Evolutionary conservation across 1,140 invertebrate genomes (phyloP), one percentile per base, ranked within the genome.

Genomic region (Penaeus vannamei): DNA sequence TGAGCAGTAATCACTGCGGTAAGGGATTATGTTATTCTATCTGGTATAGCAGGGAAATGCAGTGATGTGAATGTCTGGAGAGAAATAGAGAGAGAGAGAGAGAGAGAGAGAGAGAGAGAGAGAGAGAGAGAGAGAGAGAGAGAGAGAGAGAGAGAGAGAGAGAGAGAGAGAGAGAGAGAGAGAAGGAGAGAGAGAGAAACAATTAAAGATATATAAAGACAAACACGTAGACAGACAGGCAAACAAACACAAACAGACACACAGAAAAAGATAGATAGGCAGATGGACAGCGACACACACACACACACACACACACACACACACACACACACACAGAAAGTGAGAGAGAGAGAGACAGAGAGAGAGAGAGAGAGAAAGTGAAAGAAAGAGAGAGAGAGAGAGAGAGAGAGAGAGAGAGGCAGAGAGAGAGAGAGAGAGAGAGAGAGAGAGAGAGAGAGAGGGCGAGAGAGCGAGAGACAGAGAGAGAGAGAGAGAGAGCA

Each of bases 81-180:
- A 42, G 46, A 80, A 17, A 17, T 23, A 32, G 14, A 32, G 42
- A 80, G 29, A 32, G 19, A 17, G 32, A 32, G 36, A 80, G 36
- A 29, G 82, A 84, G 82, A 84, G 26, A 84, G 53, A 84, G 82
- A 61, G 61, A 84, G 82, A 61, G 82, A 84, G 82, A 84, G 82
- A 84, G 82, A 84, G 53, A 84, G 82, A 84, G 82, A 84, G 61
- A 84, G 82, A 84, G 82, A 84, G 82, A 84, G 82, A 84, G 82
- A 84, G 82, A 61, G 82, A 66, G 17, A 60, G 60, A 84, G 53
- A 60, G 53, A 84, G 82, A 84, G 82, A 84, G 61, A 81, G 79
- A 81, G 2, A 81, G 42, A 81, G 36, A 81, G 79, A 81, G 42
- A 59, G 77, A 80, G 36, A 80, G 77, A 80, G 42, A 80, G 77